A percentile compares a stretch with the other conserved stretches of the same genome.
These are phyloP conservation scores for Microcebus lehilahytsara DNA, from an alignment of 2,113 vertebrate genomes.

Conservation along the genomic window DNA sequence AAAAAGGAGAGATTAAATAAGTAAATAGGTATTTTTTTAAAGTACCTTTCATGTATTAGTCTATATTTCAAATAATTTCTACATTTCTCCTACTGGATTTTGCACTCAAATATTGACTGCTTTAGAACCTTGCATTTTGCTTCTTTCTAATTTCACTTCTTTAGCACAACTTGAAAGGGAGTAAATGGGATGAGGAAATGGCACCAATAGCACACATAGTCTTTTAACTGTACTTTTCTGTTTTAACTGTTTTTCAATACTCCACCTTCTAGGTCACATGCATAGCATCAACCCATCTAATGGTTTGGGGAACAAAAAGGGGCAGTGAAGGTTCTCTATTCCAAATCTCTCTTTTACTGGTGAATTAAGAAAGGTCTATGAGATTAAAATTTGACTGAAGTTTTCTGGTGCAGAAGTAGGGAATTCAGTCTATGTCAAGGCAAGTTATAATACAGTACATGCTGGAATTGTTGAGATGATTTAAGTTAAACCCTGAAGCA, in stretches of 20 bases:
- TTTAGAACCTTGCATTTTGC: neutral
- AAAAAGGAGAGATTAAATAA: neutral
- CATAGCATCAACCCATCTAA: neutral
- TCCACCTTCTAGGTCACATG: neutral
- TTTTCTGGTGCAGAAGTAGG: neutral
- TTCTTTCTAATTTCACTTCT: neutral
- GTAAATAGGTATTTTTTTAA: neutral
- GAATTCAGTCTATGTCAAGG: neutral
- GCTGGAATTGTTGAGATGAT: neutral
- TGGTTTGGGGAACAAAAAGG: neutral
- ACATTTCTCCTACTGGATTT: neutral
- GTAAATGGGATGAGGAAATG: neutral
- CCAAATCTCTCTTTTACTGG: neutral
- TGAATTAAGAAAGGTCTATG: neutral
- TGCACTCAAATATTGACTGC: neutral
- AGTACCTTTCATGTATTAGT: neutral
- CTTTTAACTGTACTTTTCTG: neutral
- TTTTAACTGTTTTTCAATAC: neutral
- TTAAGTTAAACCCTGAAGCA: neutral
- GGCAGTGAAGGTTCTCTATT: neutral
- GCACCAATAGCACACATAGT: accelerated
- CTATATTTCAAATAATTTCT: neutral
- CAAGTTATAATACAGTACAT: neutral
- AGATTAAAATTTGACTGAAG: neutral
- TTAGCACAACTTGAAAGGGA: neutral